Conservation (phyloP, 2,888 invertebrate genomes). For the Keiferia lycopersicella region DNA sequence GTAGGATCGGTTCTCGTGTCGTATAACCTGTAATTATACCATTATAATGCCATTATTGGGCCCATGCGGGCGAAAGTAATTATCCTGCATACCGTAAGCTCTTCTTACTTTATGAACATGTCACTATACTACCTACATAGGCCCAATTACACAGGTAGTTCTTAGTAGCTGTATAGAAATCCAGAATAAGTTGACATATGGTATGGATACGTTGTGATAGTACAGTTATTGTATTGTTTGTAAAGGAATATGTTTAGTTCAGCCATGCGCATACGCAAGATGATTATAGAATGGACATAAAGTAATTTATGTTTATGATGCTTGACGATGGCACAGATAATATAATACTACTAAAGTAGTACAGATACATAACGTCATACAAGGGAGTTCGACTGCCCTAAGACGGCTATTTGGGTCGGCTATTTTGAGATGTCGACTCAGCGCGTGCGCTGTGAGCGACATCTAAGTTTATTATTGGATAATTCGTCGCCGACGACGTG, state of each 20-base stretch:
- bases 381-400: too few relatives aligned
- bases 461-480: too few relatives aligned
- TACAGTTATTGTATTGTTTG: not conserved
- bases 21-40: conserved; percentile 61
- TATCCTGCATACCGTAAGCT: conserved; percentile 52
- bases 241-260: conserved; percentile 6
- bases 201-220: not conserved
- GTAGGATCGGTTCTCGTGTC: conserved; percentile 40
- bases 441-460: too few relatives aligned
- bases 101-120: conserved; percentile 35
- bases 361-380: too few relatives aligned
- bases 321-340: conserved; percentile 6
- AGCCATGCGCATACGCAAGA: not conserved
- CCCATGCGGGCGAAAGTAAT: conserved; percentile 59
- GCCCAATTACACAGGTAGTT: too few relatives aligned
- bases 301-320: conserved; percentile 11
- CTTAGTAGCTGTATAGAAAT: too few relatives aligned
- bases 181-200: too few relatives aligned
- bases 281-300: not conserved
- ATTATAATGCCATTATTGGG: conserved; percentile 46
- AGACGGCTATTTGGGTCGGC: too few relatives aligned
- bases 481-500: too few relatives aligned
- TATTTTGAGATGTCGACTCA: too few relatives aligned
- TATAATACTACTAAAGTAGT: too few relatives aligned
- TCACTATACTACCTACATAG: too few relatives aligned